Evolutionary conservation across 2,113 vertebrate genomes (phyloP).

Genomic region (Proterorhinus semilunaris): DNA sequence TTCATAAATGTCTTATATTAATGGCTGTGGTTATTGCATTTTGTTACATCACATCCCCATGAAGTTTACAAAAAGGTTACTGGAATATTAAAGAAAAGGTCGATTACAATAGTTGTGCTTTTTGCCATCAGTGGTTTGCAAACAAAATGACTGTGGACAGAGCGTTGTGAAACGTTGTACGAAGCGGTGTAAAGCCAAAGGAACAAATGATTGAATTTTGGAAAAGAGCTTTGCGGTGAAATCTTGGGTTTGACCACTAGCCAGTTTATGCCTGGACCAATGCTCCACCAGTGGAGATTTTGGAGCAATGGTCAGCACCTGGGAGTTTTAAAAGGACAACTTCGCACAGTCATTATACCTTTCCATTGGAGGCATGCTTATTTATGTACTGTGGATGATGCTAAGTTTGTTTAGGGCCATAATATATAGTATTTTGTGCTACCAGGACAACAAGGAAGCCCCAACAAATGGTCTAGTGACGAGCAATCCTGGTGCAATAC

Average conservation of each 20-base stretch:
- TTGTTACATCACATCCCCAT: background rate
- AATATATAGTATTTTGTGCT: too few species aligned
- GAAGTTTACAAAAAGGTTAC: background rate
- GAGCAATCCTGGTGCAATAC: too few species aligned
- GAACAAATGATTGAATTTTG: constrained; percentile 6
- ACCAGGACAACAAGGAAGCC: too few species aligned
- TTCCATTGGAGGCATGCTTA: too few species aligned
- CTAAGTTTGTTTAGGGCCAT: too few species aligned
- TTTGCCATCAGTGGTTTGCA: background rate
- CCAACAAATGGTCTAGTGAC: too few species aligned
- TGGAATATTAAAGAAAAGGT: background rate
- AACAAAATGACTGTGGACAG: background rate
- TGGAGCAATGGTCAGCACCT: background rate
- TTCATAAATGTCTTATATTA: background rate
- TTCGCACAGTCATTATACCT: too few species aligned
- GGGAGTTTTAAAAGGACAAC: too few species aligned
- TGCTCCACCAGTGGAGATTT: background rate
- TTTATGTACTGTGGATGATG: too few species aligned
- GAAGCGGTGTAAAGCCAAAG: background rate
- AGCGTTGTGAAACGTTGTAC: constrained; percentile 2
- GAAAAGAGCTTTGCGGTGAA: background rate
- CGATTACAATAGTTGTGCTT: background rate
- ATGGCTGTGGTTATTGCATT: background rate
- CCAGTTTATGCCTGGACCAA: constrained; percentile 1
- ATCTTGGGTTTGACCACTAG: background rate